Percentiles rank a stretch among this genome's conserved stretches.
phyloP scores from a whole-genome alignment of 2,113 vertebrate genomes.

The Xiphias gladius region DNA sequence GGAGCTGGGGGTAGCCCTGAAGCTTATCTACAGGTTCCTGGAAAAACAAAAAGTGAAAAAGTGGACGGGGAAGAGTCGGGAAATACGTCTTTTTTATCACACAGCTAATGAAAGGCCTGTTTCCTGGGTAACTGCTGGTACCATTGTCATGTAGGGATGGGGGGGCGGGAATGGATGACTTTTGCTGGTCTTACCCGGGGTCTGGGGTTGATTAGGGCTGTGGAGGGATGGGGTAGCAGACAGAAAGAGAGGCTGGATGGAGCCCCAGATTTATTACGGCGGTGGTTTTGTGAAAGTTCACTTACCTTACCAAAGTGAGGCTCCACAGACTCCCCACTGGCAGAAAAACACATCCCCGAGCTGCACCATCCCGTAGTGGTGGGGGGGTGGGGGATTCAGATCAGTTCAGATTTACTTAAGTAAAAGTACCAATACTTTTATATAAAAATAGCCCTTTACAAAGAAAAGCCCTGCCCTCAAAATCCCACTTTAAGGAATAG shows the following conservation, averaged over 20 bases:
- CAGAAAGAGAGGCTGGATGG: slow-evolving; percentile 44
- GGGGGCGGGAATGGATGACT: slow-evolving; percentile 26
- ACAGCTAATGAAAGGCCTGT: slow-evolving; percentile 78
- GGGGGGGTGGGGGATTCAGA: background rate
- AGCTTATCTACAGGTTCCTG: slow-evolving; percentile 56
- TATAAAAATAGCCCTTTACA: background rate
- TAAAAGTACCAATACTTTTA: background rate
- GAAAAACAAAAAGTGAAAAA: slow-evolving; percentile 36
- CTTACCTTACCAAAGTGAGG: slow-evolving; percentile 28
- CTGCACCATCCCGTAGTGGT: background rate
- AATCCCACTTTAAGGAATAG: too few species aligned
- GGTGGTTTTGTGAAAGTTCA: slow-evolving; percentile 68
- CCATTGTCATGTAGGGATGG: slow-evolving; percentile 74
- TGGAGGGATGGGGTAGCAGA: slow-evolving; percentile 39
- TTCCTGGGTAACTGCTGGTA: slow-evolving; percentile 77
- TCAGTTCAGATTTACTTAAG: background rate
- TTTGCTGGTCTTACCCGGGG: slow-evolving; percentile 42
- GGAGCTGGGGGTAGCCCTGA: slow-evolving; percentile 14
- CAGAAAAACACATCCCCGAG: background rate
- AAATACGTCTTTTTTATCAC: slow-evolving; percentile 87
- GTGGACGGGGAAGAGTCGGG: slow-evolving; percentile 48
- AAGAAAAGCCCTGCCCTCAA: too few species aligned
- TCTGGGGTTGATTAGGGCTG: slow-evolving; percentile 43
- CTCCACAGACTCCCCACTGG: background rate
- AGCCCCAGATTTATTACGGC: slow-evolving; percentile 78